These are phyloP conservation scores for Spea hammondii DNA, from an alignment of 2,797 vertebrate species.

Conservation along the genomic window DNA sequence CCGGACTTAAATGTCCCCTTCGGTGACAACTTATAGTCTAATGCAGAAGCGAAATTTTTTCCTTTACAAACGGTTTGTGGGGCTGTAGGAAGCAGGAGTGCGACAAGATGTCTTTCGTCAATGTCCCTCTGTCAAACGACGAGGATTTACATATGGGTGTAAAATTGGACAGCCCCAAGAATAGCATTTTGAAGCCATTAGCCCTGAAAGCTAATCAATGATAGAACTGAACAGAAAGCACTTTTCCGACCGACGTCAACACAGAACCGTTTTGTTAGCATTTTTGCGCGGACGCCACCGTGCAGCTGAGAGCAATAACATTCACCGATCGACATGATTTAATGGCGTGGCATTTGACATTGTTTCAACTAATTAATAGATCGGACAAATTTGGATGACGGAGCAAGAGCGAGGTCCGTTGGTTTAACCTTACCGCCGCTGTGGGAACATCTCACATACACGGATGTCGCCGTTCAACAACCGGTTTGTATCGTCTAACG, in stretches of 20 bases:
- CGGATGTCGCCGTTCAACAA: too few relatives aligned
- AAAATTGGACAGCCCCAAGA: constrained; percentile 65
- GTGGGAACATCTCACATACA: too few relatives aligned
- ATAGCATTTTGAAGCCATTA: constrained; percentile 77
- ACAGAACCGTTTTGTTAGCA: constrained; percentile 67
- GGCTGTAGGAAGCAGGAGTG: constrained; percentile 51
- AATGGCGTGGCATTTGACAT: constrained; percentile 36
- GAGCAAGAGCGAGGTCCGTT: background rate
- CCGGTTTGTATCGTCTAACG: too few relatives aligned
- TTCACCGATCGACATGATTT: constrained; percentile 48
- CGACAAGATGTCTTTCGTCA: constrained; percentile 56
- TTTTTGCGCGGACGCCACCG: constrained; percentile 40
- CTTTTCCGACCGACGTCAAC: constrained; percentile 76
- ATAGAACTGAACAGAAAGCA: constrained; percentile 70
- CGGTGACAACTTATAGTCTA: background rate
- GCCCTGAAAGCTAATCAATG: constrained; percentile 84
- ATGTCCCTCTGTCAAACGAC: constrained; percentile 58
- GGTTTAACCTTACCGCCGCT: too few relatives aligned
- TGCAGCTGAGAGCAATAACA: constrained; percentile 52
- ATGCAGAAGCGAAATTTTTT: constrained; percentile 37
- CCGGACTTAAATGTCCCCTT: too few relatives aligned
- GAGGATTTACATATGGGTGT: constrained; percentile 66
- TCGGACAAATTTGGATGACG: constrained; percentile 2
- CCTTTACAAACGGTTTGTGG: constrained; percentile 51
- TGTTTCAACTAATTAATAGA: constrained; percentile 44